Evolutionary conservation across 2,113 vertebrate genomes (phyloP).

Genomic region (Bos taurus): DNA sequence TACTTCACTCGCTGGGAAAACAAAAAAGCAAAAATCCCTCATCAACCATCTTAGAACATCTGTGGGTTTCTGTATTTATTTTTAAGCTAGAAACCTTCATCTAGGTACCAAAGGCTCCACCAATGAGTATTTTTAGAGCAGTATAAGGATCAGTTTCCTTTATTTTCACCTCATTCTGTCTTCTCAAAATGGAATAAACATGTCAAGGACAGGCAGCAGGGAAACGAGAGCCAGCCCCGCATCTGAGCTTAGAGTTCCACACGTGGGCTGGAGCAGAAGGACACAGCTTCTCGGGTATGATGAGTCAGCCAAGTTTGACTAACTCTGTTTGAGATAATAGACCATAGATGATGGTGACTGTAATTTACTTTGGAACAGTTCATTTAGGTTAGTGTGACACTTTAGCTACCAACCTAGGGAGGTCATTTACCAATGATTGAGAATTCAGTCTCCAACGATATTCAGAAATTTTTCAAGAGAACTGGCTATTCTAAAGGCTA

Average conservation of each 20-base stretch:
- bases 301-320: background rate
- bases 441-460: background rate
- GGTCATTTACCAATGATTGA: background rate
- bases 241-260: background rate
- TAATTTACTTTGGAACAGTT: background rate
- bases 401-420: background rate
- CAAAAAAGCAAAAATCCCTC: background rate
- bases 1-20: background rate
- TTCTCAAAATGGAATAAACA: background rate
- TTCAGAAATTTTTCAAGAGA: background rate
- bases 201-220: background rate
- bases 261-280: background rate
- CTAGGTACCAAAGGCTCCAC: background rate
- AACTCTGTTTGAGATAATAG: background rate
- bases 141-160: background rate
- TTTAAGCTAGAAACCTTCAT: background rate
- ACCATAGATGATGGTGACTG: background rate
- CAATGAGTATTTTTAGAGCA: background rate
- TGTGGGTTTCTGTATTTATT: background rate
- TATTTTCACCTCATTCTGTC: background rate
- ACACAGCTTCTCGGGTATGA: background rate
- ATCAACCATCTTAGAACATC: background rate
- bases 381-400: background rate
- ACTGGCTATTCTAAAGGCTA: background rate
- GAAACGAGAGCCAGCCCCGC: background rate